Evolutionary conservation across 2,797 vertebrate genomes (phyloP).

Genomic region (Schizopygopsis malacanthus): DNA sequence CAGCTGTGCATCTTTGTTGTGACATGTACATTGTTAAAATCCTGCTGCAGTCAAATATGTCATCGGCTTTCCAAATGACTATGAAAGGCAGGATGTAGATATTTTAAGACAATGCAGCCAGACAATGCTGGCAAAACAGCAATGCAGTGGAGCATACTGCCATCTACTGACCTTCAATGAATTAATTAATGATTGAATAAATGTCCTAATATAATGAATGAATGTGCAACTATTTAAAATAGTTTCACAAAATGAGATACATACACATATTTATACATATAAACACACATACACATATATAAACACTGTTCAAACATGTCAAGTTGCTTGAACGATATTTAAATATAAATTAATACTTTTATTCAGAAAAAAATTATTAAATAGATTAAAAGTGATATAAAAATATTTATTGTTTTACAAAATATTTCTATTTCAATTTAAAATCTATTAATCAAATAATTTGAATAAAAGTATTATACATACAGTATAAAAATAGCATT

Average conservation of each 20-base stretch:
- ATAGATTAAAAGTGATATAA: background rate
- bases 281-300: background rate
- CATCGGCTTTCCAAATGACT: constrained; percentile 7
- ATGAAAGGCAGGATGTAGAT: constrained; percentile 16
- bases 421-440: background rate
- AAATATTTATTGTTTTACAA: background rate
- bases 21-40: constrained; percentile 22
- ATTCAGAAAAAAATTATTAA: background rate
- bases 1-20: background rate
- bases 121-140: background rate
- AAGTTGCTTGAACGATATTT: too few species aligned
- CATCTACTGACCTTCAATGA: constrained; percentile 53
- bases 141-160: constrained; percentile 58
- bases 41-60: background rate
- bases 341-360: background rate
- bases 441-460: background rate
- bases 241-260: background rate
- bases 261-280: background rate
- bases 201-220: background rate
- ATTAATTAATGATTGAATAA: background rate
- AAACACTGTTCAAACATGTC: background rate
- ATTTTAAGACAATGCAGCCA: background rate
- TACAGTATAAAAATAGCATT: background rate
- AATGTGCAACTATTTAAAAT: background rate
- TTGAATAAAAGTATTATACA: background rate